Evolutionary conservation across 2,888 invertebrate genomes (phyloP), one percentile per base, ranked within the genome.

Genomic region (Sycophila texana): DNA sequence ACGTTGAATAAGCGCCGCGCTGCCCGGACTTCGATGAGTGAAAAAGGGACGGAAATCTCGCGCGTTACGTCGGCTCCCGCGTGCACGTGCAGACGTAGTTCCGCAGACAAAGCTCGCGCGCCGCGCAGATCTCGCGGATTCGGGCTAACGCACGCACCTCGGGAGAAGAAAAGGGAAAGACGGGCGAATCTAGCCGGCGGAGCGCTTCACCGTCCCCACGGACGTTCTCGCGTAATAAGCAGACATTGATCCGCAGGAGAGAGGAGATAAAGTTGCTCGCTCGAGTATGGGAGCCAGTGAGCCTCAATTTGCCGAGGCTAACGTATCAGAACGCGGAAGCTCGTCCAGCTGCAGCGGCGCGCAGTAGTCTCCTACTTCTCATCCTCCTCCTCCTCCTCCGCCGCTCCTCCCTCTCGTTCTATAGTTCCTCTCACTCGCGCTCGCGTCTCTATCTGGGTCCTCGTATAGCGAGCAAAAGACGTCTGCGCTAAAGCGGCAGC

Each of bases 181-280:
- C 39, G 18, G 12, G 63, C 47, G 63, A 63, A 63, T 63, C 39
- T 63, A 30, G 63, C 39, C 30, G 30, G 30, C 16, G 47, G 18
- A 63, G 18, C 16, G 1, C 16, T 4, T 1, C 30, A 12, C 18
- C 63, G 67, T 77, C 65, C 70, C 55, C 49, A 63, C 68, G 73
- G 53, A 63, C 65, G 73, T 80, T 81, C 67, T 72, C 67, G 65
- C 71, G 68, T 78, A 81, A 81, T 78, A 75, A 81, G 74, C 58
- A 72, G 74, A 71, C 74, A 74, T 78, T 70, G 77, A 81, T 81
- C 67, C 72, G 51, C 60, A 51, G 55, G 57, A 16, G 57, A 49
- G 30, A 65, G 58, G 71, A 65, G 77, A 77, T 77, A 71, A 71
- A 77, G 30, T 77, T 71, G 12, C 74, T 20, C 12, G 1, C 16